Conservation (phyloP, 2,888 invertebrate species). For the Deilephila elpenor region DNA sequence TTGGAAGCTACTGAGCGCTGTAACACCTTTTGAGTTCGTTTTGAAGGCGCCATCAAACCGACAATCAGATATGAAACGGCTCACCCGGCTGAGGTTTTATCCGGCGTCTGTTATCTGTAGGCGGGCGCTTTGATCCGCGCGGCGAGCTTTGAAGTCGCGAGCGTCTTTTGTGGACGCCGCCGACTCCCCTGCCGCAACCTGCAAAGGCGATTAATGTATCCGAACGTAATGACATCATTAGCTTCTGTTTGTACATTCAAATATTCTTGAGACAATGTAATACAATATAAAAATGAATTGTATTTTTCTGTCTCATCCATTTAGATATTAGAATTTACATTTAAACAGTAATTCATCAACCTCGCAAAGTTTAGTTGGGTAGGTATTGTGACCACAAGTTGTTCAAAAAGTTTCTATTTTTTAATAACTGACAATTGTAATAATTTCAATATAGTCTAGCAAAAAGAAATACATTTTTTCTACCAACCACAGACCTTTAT, state of each 20-base stretch:
- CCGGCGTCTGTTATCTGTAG: slow-evolving; percentile 66
- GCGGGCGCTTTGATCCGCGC: slow-evolving; percentile 67
- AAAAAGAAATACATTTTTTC: too few relatives aligned
- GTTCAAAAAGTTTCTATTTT: too few relatives aligned
- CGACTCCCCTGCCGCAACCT: slow-evolving; percentile 54
- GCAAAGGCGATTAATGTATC: slow-evolving; percentile 63
- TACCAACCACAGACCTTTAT: too few relatives aligned
- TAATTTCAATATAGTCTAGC: too few relatives aligned
- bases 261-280: slow-evolving; percentile 30
- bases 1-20: slow-evolving; percentile 39
- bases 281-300: slow-evolving; percentile 10
- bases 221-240: slow-evolving; percentile 56
- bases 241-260: slow-evolving; percentile 29
- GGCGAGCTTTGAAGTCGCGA: slow-evolving; percentile 67
- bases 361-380: too few relatives aligned
- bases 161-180: slow-evolving; percentile 65
- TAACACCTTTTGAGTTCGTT: slow-evolving; percentile 65
- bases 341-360: too few relatives aligned
- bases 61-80: slow-evolving; percentile 76
- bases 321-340: too few relatives aligned
- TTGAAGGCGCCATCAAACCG: slow-evolving; percentile 58
- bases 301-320: too few relatives aligned
- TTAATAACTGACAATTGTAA: too few relatives aligned
- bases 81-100: slow-evolving; percentile 67
- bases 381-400: too few relatives aligned